Evolutionary conservation across 2,888 invertebrate genomes (phyloP).

Genomic region (Andrena bicolor): DNA sequence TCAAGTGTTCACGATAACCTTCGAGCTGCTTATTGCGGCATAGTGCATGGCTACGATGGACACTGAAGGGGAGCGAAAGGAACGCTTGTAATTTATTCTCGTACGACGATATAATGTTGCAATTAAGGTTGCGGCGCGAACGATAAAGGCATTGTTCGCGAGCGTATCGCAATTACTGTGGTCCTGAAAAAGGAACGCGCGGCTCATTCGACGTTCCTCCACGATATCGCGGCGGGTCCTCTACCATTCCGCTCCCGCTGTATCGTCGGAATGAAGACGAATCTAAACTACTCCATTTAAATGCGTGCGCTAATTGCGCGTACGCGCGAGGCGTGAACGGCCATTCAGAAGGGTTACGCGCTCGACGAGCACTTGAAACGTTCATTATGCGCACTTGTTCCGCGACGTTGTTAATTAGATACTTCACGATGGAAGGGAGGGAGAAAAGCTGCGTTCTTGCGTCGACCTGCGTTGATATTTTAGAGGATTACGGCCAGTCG

Average conservation of each 20-base stretch:
- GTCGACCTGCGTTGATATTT: constrained; percentile 24
- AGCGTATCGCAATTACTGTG: constrained; percentile 51
- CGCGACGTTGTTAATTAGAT: constrained; percentile 71
- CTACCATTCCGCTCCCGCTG: not conserved
- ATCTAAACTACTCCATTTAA: constrained; percentile 69
- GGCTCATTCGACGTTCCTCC: constrained; percentile 3
- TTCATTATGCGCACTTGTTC: constrained; percentile 73
- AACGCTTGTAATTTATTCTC: constrained; percentile 38
- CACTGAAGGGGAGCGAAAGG: constrained; percentile 23
- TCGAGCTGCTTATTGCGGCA: not conserved
- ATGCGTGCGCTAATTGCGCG: constrained; percentile 71
- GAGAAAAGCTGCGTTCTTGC: constrained; percentile 31
- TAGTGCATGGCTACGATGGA: not conserved
- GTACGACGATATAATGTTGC: constrained; percentile 44
- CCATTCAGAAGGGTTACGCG: constrained; percentile 69
- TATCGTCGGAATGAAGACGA: constrained; percentile 63
- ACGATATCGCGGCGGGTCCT: not conserved
- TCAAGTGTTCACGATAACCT: not conserved
- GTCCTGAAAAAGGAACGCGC: constrained; percentile 21
- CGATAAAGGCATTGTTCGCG: constrained; percentile 57
- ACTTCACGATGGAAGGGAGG: constrained; percentile 22
- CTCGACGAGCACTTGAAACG: constrained; percentile 65
- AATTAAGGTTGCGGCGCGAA: constrained; percentile 52
- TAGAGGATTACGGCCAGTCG: constrained; percentile 8
- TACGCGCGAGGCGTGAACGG: constrained; percentile 67